Evolutionary conservation across 2,888 invertebrate genomes (phyloP), one percentile per base, ranked within the genome.

Genomic region (Caenorhabditis japonica): DNA sequence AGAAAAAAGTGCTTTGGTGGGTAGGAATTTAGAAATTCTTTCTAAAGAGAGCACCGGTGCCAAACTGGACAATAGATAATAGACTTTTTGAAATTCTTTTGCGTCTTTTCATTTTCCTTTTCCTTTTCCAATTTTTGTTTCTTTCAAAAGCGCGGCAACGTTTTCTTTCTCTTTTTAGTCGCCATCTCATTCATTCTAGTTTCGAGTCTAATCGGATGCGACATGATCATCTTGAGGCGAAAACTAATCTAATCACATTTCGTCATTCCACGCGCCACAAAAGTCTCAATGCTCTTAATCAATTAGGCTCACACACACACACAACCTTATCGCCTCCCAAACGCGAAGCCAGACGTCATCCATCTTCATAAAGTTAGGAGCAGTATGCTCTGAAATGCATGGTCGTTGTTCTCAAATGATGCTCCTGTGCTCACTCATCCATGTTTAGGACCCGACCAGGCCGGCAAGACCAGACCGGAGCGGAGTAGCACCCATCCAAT

Each of bases 261-360:
- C 38, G 33, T 38, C 4, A n/a, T 15, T 4, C 38, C 8, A 4
- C 38, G 5, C 38, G 8, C 38, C n/a, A n/a, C 43, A 62, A 60
- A 62, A 53, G 62, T 46, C 53, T 53, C 53, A 36, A 33, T 46
- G 62, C 62, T 62, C 62, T 62, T 51, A 62, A 62, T 62, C 62
- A 62, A 62, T 62, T 62, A 62, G 62, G 15, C 41, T 33, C 44
- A 52, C 61, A 61, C 55, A 61, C 61, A n/a, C n/a, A n/a, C n/a
- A n/a, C n/a, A n/a, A n/a, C n/a, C n/a, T n/a, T n/a, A n/a, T n/a
- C n/a, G n/a, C n/a, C n/a, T n/a, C n/a, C n/a, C n/a, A n/a, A n/a
- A n/a, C n/a, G n/a, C n/a, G n/a, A n/a, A n/a, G n/a, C n/a, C n/a
- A n/a, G n/a, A n/a, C n/a, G n/a, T n/a, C n/a, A n/a, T n/a, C n/a